Percentiles rank a stretch among this genome's conserved stretches.
phyloP scores from a whole-genome alignment of 2,113 vertebrate genomes.

The Orthonyx spaldingii region DNA sequence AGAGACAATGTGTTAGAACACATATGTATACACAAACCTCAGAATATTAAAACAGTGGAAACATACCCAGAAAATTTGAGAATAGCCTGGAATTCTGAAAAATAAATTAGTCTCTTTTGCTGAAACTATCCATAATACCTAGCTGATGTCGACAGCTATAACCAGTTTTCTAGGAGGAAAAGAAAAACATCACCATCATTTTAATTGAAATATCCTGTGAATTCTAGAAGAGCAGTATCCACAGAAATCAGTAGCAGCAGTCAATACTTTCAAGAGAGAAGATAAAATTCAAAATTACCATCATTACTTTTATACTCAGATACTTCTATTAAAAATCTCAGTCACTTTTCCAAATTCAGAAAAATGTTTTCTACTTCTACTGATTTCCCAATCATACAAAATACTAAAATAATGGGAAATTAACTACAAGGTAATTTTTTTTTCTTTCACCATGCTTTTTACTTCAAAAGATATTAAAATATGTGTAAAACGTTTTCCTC shows the following conservation, averaged over 20 bases:
- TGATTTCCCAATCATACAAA: not conserved
- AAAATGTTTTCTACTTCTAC: not conserved
- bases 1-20: not conserved
- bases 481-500: not conserved
- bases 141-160: fast-evolving
- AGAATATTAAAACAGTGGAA: not conserved
- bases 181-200: not conserved
- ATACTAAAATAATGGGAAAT: not conserved
- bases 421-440: not conserved
- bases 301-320: not conserved
- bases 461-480: not conserved
- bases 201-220: not conserved
- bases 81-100: not conserved
- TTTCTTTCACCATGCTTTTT: not conserved
- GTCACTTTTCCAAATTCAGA: not conserved
- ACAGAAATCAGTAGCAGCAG: not conserved
- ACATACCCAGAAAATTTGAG: not conserved
- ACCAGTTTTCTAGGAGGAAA: not conserved
- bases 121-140: not conserved
- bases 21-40: not conserved
- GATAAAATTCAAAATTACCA: not conserved
- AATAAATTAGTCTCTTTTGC: not conserved
- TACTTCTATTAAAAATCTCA: not conserved
- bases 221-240: not conserved
- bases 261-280: not conserved